Evolutionary conservation across 2,888 invertebrate genomes (phyloP).

Genomic region (Drosophila anomalipes): DNA sequence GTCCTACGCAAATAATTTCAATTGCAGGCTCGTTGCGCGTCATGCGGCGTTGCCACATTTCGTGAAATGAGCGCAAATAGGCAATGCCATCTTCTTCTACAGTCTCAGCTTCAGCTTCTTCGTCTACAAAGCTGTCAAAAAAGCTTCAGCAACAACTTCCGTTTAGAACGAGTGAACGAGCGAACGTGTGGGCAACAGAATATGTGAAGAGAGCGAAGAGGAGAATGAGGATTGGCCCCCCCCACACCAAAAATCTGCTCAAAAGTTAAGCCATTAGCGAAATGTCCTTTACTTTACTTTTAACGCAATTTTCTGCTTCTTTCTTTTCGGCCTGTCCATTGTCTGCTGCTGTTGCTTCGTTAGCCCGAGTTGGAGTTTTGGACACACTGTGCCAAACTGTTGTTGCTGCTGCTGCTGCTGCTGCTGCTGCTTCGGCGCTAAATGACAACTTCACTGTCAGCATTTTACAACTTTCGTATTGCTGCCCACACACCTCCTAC

Average conservation of each 20-base stretch:
- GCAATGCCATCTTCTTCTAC: conserved; percentile 9
- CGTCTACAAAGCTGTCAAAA: conserved; percentile 65
- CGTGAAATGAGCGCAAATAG: conserved; percentile 39
- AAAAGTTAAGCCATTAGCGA: conserved; percentile 80
- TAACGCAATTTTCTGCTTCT: conserved; percentile 75
- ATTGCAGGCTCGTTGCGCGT: conserved; percentile 54
- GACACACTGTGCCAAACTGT: conserved; percentile 58
- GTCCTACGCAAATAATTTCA: conserved; percentile 75
- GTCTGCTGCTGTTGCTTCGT: conserved; percentile 67
- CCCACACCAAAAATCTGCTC: conserved; percentile 53
- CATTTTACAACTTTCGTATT: conserved; percentile 68
- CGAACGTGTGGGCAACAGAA: conserved; percentile 2
- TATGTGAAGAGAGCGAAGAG: background rate
- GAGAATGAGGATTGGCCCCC: conserved; percentile 35
- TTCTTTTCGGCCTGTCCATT: conserved; percentile 56
- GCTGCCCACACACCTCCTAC: background rate
- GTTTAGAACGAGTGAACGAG: conserved; percentile 43
- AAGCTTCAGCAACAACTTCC: conserved; percentile 78
- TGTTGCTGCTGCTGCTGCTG: conserved; percentile 13
- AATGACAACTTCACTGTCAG: conserved; percentile 79
- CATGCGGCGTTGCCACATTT: conserved; percentile 71
- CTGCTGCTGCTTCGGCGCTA: conserved; percentile 55
- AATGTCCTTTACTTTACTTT: conserved; percentile 79
- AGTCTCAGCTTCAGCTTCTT: background rate
- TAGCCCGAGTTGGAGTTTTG: conserved; percentile 56